Conservation (phyloP, 2,797 vertebrate genomes). For the Heterohyrax brucei region DNA sequence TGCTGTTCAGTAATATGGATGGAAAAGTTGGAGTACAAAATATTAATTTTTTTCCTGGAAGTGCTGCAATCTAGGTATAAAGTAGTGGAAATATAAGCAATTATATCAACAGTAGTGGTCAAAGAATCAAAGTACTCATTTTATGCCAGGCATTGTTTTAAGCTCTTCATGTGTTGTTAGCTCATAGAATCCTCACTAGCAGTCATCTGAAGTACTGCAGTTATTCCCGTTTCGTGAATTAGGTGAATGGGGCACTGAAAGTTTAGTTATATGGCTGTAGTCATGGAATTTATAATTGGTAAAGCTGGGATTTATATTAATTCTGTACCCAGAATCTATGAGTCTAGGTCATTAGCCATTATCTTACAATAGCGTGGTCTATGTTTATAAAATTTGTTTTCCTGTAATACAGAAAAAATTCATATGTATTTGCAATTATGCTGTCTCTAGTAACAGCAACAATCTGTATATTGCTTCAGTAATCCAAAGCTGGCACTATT, state of each 20-base stretch:
- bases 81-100: neutral
- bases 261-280: neutral
- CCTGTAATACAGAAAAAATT: neutral
- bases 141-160: neutral
- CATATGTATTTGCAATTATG: neutral
- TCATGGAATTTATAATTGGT: neutral
- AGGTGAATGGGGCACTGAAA: neutral
- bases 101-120: neutral
- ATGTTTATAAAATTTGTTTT: neutral
- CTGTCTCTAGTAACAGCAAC: neutral
- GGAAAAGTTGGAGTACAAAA: neutral
- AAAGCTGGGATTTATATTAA: neutral
- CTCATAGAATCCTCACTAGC: neutral
- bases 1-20: neutral
- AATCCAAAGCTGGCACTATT: no score
- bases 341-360: neutral
- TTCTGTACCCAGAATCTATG: neutral
- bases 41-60: neutral
- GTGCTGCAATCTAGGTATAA: neutral
- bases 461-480: neutral
- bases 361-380: neutral
- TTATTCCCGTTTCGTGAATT: neutral
- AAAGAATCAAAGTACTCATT: neutral
- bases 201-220: neutral
- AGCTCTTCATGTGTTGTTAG: neutral